Base-by-base conservation (phyloP, 1,140 invertebrate genomes). In the Thaumetopoea pityocampa region DNA sequence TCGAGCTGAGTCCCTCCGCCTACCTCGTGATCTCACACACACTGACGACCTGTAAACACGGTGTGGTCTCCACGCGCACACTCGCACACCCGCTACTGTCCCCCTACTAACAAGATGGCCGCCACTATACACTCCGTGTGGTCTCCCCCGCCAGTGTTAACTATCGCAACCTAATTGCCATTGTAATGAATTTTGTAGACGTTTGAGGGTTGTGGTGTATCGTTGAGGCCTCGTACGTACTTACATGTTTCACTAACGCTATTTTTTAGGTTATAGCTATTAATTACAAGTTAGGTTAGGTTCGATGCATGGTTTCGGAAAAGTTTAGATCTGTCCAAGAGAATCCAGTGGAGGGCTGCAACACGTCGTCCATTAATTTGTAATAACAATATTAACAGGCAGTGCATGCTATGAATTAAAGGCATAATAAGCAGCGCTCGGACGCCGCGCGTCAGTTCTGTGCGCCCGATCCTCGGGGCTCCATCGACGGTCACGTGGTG, bases 21-120 rank as follows among this genome's bases (percentile, higher is more conserved):
- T 42, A 24, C 27, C 46, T 50, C 19, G 8, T 7, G 10, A 18
- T 33, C 51, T 56, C 46, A 43, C 29, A 64, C 42, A 57, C 51
- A 54, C 26, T 49, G 23, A 45, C 33, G 51, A 9, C 37, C 37
- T 47, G 36, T 62, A 45, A 56, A 74, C 76, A 77, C 67, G 69
- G 67, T 77, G 68, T 77, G 72, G 74, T 69, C 56, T 72, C 65
- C 72, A 70, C 70, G 70, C 67, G 65, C 70, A 77, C 77, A 78
- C 61, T 57, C 61, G 72, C 78, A 77, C 72, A 65, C 51, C 57
- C 57, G 72, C 78, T 72, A 77, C 62, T 64, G 54, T 59, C 70
- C 67, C 69, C 71, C 51, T 79, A 82, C 78, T 82, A 79, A 82
- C 77, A 67, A 63, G 33, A 51, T 48, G 51, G 71, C 54, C 66